Conservation (phyloP, 2,113 vertebrate genomes). For the Xenus cinereus region DNA sequence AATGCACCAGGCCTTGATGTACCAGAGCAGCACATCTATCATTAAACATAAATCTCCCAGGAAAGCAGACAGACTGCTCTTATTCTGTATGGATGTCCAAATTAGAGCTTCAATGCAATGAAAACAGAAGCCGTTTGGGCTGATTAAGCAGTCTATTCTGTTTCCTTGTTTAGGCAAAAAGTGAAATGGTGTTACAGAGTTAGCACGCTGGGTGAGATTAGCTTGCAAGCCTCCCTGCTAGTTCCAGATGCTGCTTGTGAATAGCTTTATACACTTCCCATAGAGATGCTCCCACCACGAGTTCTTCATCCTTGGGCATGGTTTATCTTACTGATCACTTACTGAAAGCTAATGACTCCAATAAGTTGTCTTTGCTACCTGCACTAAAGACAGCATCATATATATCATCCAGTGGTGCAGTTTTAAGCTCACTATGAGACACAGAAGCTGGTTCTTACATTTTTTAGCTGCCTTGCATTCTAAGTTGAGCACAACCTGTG, state of each 20-base stretch:
- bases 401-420: rapidly evolving
- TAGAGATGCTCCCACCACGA: neutral
- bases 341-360: neutral
- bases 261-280: neutral
- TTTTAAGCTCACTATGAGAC: neutral
- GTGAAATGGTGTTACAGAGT: neutral
- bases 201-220: neutral
- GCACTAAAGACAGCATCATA: neutral
- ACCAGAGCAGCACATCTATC: neutral
- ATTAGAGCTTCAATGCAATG: neutral
- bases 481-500: neutral
- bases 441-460: neutral
- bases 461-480: neutral
- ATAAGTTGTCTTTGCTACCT: neutral
- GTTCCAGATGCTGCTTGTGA: neutral
- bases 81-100: neutral
- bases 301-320: neutral
- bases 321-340: neutral
- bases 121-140: neutral
- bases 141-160: neutral
- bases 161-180: neutral
- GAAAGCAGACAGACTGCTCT: neutral
- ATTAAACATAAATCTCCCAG: neutral
- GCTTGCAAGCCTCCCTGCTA: rapidly evolving
- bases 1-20: neutral